Percentiles rank a stretch among this genome's conserved stretches.
phyloP scores from a whole-genome alignment of 2,888 invertebrate species.

The Apotomis betuletana region DNA sequence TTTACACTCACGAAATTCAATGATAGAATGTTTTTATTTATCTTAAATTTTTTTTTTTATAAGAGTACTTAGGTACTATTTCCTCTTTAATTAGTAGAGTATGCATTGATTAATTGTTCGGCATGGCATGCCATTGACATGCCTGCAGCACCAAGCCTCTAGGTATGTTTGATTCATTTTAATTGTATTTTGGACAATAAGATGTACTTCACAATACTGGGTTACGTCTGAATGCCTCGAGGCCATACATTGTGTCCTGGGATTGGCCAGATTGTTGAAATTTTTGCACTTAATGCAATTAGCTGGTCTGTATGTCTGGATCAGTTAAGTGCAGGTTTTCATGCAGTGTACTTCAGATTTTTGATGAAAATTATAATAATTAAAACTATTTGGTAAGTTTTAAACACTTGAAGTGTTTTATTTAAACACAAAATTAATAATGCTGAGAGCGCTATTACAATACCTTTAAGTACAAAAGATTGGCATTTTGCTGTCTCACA shows the following conservation, averaged over 20 bases:
- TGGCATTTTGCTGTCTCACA: no score
- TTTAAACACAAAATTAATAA: no score
- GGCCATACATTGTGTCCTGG: slow-evolving; percentile 57
- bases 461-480: no score
- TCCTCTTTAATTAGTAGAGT: background rate
- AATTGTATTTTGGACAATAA: slow-evolving; percentile 46
- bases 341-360: background rate
- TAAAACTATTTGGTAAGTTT: slow-evolving; percentile 29
- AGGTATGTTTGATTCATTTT: slow-evolving; percentile 48
- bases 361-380: slow-evolving; percentile 20
- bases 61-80: no score
- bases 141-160: slow-evolving; percentile 32
- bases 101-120: slow-evolving; percentile 19
- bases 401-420: background rate
- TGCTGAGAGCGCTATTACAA: no score
- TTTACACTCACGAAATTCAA: no score
- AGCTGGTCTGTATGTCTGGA: slow-evolving; percentile 38
- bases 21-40: background rate
- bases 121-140: slow-evolving; percentile 27
- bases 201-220: slow-evolving; percentile 34
- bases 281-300: slow-evolving; percentile 59
- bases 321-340: slow-evolving; percentile 16
- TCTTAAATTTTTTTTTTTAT: background rate
- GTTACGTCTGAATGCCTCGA: slow-evolving; percentile 48
- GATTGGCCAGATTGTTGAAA: slow-evolving; percentile 55